These are phyloP conservation scores for Eriocheir sinensis DNA, from an alignment of 1,140 invertebrate genomes.

Conservation along the genomic window DNA sequence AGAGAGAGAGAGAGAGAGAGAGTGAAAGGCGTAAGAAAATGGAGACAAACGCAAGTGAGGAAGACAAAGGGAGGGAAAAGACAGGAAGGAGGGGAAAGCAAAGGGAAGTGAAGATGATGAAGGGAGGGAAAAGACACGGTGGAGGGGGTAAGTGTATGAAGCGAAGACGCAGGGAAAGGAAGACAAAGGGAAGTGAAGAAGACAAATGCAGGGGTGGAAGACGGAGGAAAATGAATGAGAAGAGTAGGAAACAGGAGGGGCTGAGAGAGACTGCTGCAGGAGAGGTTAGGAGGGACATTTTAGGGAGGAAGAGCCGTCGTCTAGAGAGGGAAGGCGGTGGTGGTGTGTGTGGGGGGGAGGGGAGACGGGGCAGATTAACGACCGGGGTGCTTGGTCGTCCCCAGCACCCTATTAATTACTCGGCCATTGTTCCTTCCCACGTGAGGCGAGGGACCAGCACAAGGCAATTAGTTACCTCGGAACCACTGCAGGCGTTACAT, in stretches of 20 bases:
- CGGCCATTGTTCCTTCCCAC: background rate
- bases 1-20: background rate
- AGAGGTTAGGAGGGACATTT: background rate
- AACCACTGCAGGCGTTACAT: background rate
- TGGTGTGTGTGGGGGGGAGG: background rate
- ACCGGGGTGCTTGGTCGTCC: background rate
- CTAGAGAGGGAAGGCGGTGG: background rate
- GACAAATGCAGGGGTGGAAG: too few relatives aligned
- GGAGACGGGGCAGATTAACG: background rate
- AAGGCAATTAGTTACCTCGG: background rate
- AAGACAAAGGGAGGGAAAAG: background rate
- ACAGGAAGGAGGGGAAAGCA: background rate
- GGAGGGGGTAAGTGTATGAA: background rate
- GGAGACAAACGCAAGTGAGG: too few relatives aligned
- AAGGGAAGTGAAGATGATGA: too few relatives aligned
- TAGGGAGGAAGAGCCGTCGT: background rate
- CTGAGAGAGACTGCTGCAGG: too few relatives aligned
- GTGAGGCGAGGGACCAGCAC: background rate
- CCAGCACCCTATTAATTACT: background rate
- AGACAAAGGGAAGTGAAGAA: background rate
- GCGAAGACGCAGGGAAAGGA: slow-evolving; percentile 18
- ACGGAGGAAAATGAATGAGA: too few relatives aligned
- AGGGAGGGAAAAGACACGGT: too few relatives aligned
- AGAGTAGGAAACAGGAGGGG: too few relatives aligned
- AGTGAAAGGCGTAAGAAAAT: background rate